Conservation (phyloP, 2,888 invertebrate genomes). For the Calephelis perditalis region DNA sequence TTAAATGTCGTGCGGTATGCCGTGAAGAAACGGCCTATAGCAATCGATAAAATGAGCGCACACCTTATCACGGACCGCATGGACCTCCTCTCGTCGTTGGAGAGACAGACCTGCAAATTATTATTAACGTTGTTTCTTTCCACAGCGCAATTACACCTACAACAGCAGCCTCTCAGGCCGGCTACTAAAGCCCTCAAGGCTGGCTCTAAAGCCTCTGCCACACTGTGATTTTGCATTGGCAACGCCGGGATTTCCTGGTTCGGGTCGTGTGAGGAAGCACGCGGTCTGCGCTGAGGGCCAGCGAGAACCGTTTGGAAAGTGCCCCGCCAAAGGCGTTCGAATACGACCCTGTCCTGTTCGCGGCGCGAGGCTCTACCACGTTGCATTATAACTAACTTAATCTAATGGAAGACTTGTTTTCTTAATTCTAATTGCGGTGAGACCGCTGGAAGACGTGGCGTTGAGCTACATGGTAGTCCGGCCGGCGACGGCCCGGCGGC, state of each 20-base stretch:
- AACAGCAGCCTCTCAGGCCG: slow-evolving; percentile 62
- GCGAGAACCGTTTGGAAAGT: slow-evolving; percentile 75
- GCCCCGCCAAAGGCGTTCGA: slow-evolving; percentile 85
- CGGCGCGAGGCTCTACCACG: slow-evolving; percentile 68
- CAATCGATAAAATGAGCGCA: slow-evolving; percentile 48
- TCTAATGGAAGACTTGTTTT: slow-evolving; percentile 77
- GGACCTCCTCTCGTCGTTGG: slow-evolving; percentile 74
- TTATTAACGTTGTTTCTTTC: slow-evolving; percentile 57
- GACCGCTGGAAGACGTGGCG: slow-evolving; percentile 62
- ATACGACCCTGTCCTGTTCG: slow-evolving; percentile 79
- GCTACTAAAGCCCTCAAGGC: slow-evolving; percentile 60
- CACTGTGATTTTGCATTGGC: slow-evolving; percentile 40
- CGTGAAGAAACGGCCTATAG: slow-evolving; percentile 4
- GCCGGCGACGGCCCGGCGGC: slow-evolving; percentile 71
- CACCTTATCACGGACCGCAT: slow-evolving; percentile 84
- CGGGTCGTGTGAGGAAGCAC: slow-evolving; percentile 58
- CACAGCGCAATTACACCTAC: slow-evolving; percentile 62
- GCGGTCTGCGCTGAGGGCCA: slow-evolving; percentile 56
- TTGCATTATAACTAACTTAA: slow-evolving; percentile 55
- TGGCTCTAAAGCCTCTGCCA: slow-evolving; percentile 67
- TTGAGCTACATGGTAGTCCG: slow-evolving; percentile 60
- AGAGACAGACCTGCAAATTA: slow-evolving; percentile 76
- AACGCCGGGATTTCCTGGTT: slow-evolving; percentile 39
- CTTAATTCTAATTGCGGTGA: slow-evolving; percentile 56
- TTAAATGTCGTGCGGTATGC: slow-evolving; percentile 11